Evolutionary conservation across 2,888 invertebrate species (phyloP), one percentile per base, ranked within the genome.

Genomic region (Malthinus seriepunctatus): DNA sequence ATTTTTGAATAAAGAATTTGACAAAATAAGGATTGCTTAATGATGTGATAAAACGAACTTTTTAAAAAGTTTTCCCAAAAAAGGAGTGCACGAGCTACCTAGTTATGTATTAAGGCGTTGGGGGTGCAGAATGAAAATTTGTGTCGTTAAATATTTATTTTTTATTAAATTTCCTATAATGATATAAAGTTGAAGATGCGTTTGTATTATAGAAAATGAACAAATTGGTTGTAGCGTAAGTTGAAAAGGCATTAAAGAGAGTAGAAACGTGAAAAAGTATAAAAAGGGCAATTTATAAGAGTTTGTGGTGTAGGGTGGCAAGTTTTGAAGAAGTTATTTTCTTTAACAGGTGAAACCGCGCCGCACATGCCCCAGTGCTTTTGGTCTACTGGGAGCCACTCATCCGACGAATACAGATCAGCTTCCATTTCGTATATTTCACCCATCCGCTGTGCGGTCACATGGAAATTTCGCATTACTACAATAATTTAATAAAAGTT

Each of bases 401-500:
- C 60, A 52, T 56, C 60, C 60, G 51, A 56, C 60, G 60, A 56
- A 60, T 60, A 60, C 60, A 60, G 56, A 60, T 56, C 60, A 60
- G 56, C 49, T 51, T 51, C 60, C 60, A 52, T 56, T 56, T 56
- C 56, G 52, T 51, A 52, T 52, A 56, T 52, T 56, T 60, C 56
- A 49, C 60, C 60, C 51, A 60, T 60, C 60, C 37, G 12, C 33
- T 33, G 38, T 42, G 57, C 62, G 58, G 45, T 49, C 51, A 58
- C 58, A 50, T 54, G 57, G 58, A 62, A 62, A 62, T 46, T 62
- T 51, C 52, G 46, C 59, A 52, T 62, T 59, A 62, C 54, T 59
- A 56, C 62, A 64, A 66, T 66, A 63, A 63, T 66, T 66, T 61
- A 66, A 66, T 66, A 63, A 65, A 60, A 63, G 62, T 56, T 62